Conservation (phyloP, 2,888 invertebrate genomes). For the Volucella bombylans region DNA sequence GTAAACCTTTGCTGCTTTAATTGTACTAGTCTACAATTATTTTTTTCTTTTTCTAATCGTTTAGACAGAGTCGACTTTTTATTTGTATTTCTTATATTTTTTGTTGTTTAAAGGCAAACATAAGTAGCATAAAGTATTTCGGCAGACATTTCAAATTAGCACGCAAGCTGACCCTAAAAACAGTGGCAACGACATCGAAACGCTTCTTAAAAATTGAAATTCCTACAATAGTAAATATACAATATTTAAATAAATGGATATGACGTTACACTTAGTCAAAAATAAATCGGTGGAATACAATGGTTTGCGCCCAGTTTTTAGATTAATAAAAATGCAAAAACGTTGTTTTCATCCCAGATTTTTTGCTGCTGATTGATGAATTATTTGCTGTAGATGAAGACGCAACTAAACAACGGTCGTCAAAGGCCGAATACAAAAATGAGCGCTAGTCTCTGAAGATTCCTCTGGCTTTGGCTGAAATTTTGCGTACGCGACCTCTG, state of each 20-base stretch:
- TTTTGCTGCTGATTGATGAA: slow-evolving; percentile 46
- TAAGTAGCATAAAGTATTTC: slow-evolving; percentile 47
- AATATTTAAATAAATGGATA: slow-evolving; percentile 43
- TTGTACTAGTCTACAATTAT: slow-evolving; percentile 16
- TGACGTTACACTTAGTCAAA: slow-evolving; percentile 49
- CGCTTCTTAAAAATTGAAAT: slow-evolving; percentile 36
- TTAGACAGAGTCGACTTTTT: slow-evolving; percentile 16
- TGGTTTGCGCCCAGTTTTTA: slow-evolving; percentile 50
- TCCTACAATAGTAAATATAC: slow-evolving; percentile 47
- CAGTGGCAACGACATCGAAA: slow-evolving; percentile 32
- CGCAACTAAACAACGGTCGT: slow-evolving; percentile 52
- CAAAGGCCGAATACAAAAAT: slow-evolving; percentile 52
- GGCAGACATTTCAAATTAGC: slow-evolving; percentile 39
- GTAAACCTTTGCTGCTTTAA: slow-evolving; percentile 35
- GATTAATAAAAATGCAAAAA: slow-evolving; percentile 66
- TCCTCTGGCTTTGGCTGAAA: slow-evolving; percentile 90
- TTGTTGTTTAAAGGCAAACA: slow-evolving; percentile 54
- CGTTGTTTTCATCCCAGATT: slow-evolving; percentile 42
- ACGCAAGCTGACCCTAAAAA: slow-evolving; percentile 21
- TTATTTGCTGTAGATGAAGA: slow-evolving; percentile 43
- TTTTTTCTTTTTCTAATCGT: background rate
- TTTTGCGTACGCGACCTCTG: slow-evolving; percentile 91
- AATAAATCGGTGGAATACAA: slow-evolving; percentile 68
- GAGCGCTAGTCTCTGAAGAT: slow-evolving; percentile 82
- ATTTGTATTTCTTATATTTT: slow-evolving; percentile 11